Base-by-base conservation (phyloP, 2,797 vertebrate species). In the Phylloscopus collybita region DNA sequence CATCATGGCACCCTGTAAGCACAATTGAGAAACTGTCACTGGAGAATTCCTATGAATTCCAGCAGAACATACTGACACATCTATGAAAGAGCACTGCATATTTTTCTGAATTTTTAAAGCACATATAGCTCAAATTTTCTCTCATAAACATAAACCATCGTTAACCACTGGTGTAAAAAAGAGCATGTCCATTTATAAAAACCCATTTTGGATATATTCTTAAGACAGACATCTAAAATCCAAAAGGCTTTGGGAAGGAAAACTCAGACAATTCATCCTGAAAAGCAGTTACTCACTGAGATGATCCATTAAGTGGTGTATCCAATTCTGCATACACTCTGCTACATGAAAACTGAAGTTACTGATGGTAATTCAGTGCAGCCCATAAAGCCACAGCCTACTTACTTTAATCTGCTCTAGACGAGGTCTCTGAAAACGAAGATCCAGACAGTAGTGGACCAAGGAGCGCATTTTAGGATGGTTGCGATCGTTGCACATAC, bases 401-500 rank as follows among this genome's bases (percentile, higher is more conserved):
- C 91, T 75, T 87, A 99, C 99, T 98, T 99, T 99, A 86, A 99
- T 99, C 97, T 99, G 99, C 75, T 99, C 99, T 59, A 99, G 88
- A 13, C 99, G 98, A 8, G 99, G 99, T 84, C 99, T 98, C 98
- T 99, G 99, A 97, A 99, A 99, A 84, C 99, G 99, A 96, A 99
- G 98, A 95, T 99, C 99, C 11, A 98, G 98, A 94, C 99, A 99
- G 96, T 99, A 99, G 97, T 99, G 99, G 45, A 98, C 98, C 86
- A 99, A 96, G 15, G 99, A 99, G 38, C 99, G 98, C 67, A 99
- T 99, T 97, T 99, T 99, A 21, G 97, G 98, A 92, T 99, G 99
- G 96, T 99, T 99, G n/a, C 99, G 98, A 81, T 99, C 99, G 22
- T 99, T 99, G 93, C 99, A 99, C 99, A 99, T 99, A 95, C 98